phyloP scores from a whole-genome alignment of 2,113 vertebrate species.

The Pollimyrus isidori region DNA sequence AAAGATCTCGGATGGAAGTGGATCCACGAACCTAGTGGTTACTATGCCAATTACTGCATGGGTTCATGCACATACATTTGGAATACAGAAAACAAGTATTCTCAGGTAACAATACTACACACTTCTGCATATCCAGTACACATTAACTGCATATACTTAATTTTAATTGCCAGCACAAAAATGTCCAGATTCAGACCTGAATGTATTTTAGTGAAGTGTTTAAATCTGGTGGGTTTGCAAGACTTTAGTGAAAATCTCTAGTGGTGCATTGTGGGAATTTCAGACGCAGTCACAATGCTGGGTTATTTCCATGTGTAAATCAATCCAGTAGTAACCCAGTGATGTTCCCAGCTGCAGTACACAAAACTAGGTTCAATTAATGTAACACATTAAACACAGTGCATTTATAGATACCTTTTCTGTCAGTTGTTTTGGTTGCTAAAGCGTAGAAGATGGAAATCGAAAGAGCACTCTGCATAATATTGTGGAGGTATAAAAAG shows the following conservation, averaged over 20 bases:
- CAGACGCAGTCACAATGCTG: neutral
- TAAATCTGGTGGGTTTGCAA: neutral
- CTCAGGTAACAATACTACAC: slow-evolving; percentile 58
- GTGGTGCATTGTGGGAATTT: neutral
- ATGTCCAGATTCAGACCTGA: neutral
- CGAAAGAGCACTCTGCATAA: neutral
- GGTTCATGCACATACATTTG: slow-evolving; percentile 85
- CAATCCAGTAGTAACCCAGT: neutral
- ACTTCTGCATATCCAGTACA: neutral
- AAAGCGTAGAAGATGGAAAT: neutral
- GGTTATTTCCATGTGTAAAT: neutral
- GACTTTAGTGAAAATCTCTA: neutral
- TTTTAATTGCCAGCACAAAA: neutral
- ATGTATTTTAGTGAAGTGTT: neutral
- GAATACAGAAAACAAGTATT: slow-evolving; percentile 83
- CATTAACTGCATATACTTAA: neutral
- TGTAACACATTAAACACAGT: neutral
- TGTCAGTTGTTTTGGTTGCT: neutral
- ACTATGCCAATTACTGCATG: slow-evolving; percentile 83
- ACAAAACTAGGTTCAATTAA: neutral
- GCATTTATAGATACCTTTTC: neutral
- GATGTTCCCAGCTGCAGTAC: neutral
- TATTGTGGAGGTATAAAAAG: neutral
- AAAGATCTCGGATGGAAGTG: slow-evolving; percentile 88
- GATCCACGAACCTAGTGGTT: slow-evolving; percentile 81